Base-by-base conservation (phyloP, 2,888 invertebrate species). In the Cheilosia vernalis region DNA sequence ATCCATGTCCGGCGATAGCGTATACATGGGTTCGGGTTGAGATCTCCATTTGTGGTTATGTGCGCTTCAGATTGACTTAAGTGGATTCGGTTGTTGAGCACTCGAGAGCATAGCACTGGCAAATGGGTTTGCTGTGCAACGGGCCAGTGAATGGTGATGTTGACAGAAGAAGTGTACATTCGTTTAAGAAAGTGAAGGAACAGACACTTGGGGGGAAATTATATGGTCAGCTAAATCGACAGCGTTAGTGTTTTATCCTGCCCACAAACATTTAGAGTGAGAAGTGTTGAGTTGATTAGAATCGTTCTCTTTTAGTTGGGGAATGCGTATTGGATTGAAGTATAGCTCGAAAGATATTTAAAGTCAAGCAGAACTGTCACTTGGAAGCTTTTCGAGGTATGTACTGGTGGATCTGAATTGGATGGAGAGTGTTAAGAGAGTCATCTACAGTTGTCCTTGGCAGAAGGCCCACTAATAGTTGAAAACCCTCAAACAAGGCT, bases 11-110 rank as follows among this genome's bases (percentile, higher is more conserved):
- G n/a, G 30, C 30, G 9, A 30, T 30, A 30, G 30, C 30, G 30
- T 9, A 24, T 17, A 37, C 21, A 37, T 13, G 37, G 37, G 21
- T 27, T 49, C 56, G 21, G 60, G 70, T 79, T 72, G 53, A 81
- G 58, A 69, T 44, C 70, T 81, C 76, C 70, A 58, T 69, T 69
- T 64, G 81, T 56, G 33, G 47, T 27, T 70, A 63, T 47, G 40
- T 27, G 40, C 33, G 56, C 56, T 56, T 49, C 37, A 66, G 63
- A 51, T 19, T 33, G 67, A 63, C 44, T 70, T 58, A 70, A 81
- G 74, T 81, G 74, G 81, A 76, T 51, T 74, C 27, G 74, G 76
- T 60, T 82, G 76, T 74, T 74, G 81, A 74, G 74, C 63, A 30
- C 51, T 69, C 13, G 61, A 81, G 81, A 53, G 81, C 69, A 9